These are phyloP conservation scores for Porphyrio hochstetteri DNA, from an alignment of 2,113 vertebrate species.

Conservation along the genomic window DNA sequence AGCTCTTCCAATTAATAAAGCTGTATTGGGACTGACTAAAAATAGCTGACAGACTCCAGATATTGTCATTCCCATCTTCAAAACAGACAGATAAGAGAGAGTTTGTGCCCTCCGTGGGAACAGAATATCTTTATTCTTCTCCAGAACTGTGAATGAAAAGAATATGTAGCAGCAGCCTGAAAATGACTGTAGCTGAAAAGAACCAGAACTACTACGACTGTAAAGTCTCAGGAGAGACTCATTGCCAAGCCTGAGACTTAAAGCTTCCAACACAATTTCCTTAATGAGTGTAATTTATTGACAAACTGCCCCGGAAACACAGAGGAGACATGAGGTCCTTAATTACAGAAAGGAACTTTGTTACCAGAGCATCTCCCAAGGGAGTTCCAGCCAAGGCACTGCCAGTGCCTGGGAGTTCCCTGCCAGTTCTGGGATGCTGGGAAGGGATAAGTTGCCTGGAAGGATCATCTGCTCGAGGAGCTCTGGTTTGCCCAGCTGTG, in stretches of 20 bases:
- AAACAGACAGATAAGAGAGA: constrained; percentile 65
- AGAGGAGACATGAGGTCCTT: constrained; percentile 15
- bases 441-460: background rate
- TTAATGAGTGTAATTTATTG: constrained; percentile 61
- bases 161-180: constrained; percentile 57
- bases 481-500: background rate
- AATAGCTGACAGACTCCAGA: constrained; percentile 63
- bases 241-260: constrained; percentile 34
- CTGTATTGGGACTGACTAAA: constrained; percentile 34
- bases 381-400: background rate
- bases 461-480: background rate
- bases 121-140: constrained; percentile 61
- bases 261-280: constrained; percentile 50
- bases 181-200: constrained; percentile 61
- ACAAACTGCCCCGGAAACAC: constrained; percentile 55
- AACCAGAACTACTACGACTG: constrained; percentile 42
- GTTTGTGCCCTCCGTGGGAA: constrained; percentile 56
- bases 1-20: constrained; percentile 63
- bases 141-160: constrained; percentile 62
- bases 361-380: background rate
- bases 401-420: background rate
- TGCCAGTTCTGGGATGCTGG: background rate
- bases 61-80: constrained; percentile 59
- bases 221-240: constrained; percentile 50
- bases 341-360: constrained; percentile 14